phyloP scores from a whole-genome alignment of 2,113 vertebrate species.

The Urocynchramus pylzowi region DNA sequence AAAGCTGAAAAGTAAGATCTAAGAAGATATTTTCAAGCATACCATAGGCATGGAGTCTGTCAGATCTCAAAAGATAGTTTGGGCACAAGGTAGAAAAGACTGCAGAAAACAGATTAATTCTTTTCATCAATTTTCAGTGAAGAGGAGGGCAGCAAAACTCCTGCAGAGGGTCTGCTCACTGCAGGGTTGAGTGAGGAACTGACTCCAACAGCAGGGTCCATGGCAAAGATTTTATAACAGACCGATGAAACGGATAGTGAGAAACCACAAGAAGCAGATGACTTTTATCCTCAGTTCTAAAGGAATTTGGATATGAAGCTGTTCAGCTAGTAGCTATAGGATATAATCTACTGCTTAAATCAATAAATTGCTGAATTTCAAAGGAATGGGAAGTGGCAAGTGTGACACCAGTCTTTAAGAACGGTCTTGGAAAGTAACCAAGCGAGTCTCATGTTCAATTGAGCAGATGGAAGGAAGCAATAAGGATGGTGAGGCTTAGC shows the following conservation, averaged over 20 bases:
- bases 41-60: neutral
- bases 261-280: neutral
- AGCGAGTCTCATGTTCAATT: neutral
- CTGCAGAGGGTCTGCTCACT: neutral
- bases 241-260: neutral
- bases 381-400: conserved; percentile 27
- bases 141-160: neutral
- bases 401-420: conserved; percentile 5
- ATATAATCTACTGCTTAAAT: neutral
- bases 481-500: neutral
- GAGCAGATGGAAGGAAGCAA: conserved; percentile 5
- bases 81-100: neutral
- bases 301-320: neutral
- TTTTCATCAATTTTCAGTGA: neutral
- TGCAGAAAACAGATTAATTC: neutral
- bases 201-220: neutral
- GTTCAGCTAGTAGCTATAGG: neutral
- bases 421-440: neutral
- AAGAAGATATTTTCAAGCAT: neutral
- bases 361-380: neutral
- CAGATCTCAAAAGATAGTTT: neutral
- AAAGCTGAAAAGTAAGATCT: neutral
- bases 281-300: neutral
- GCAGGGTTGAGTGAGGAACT: neutral
- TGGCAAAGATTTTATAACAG: neutral